A percentile compares a stretch with the other conserved stretches of the same genome.
phyloP scores from a whole-genome alignment of 2,888 invertebrate genomes.

The Ctenicera cuprea region DNA sequence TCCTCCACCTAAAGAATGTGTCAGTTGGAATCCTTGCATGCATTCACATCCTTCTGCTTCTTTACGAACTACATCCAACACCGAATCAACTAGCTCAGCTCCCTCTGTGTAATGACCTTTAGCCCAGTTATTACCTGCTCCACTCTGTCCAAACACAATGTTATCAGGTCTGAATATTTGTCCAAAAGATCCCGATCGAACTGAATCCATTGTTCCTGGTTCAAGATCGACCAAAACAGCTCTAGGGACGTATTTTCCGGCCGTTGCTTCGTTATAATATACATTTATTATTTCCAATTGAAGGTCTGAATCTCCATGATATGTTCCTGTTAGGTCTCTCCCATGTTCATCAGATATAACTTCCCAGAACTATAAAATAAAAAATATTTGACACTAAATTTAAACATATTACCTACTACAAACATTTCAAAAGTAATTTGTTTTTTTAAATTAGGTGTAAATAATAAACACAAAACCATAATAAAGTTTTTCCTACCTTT shows the following conservation, averaged over 20 bases:
- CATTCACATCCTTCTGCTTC: conserved; percentile 96
- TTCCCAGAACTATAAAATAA: conserved; percentile 87
- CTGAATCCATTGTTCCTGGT: no score
- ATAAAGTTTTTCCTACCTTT: conserved; percentile 85
- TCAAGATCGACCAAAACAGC: conserved; percentile 95
- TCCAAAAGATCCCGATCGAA: no score
- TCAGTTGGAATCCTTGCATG: conserved; percentile 93
- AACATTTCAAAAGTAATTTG: not conserved
- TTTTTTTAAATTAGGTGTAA: not conserved
- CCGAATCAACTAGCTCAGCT: no score
- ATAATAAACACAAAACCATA: not conserved
- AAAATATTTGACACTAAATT: conserved; percentile 18
- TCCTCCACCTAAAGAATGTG: no score
- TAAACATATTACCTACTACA: no score
- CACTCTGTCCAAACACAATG: conserved; percentile 96
- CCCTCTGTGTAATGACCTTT: no score
- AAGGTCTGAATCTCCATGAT: conserved; percentile 92
- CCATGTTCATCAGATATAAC: no score
- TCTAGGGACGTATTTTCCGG: conserved; percentile 94
- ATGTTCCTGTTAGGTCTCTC: conserved; percentile 92
- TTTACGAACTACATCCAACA: no score
- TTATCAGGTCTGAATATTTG: conserved; percentile 97
- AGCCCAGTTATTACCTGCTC: no score
- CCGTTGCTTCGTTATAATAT: no score
- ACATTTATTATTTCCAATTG: no score